Evolutionary conservation across 2,113 vertebrate genomes (phyloP), one percentile per base, ranked within the genome.

Genomic region (Narcine bancroftii): DNA sequence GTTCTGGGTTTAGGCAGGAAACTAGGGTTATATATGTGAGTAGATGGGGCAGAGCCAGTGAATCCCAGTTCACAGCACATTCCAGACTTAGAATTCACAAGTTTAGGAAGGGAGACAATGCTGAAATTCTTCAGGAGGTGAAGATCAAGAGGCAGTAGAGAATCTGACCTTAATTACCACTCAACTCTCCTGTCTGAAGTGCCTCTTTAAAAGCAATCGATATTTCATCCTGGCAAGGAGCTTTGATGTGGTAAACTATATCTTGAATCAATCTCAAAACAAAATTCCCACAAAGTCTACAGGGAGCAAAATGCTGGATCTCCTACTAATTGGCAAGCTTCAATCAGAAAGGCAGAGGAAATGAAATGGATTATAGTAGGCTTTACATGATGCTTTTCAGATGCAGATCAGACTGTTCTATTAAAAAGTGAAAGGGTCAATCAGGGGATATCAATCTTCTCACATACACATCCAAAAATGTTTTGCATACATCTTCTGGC

Each of bases 281-380:
- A 56, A 33, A 56, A 53, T 56, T 85, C 81, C 50, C 47, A n/a
- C 26, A 85, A 33, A 26, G 26, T 56, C 81, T 85, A 26, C 81
- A 33, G 45, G 36, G 39, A 42, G 73, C 36, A 42, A 36, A 2
- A 69, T 26, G 13, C 73, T 36, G n/a, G 39, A 76, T 45, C 75
- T 77, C 29, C 17, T n/a, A 19, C 33, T 87, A 87, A 87, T 53
- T 60, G 83, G 83, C 33, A 53, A 56, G 17, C 56, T n/a, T 53
- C 53, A 87, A 36, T 85, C 81, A n/a, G 81, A 53, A 17, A 85
- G 50, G 29, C 50, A 85, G 76, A 47, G 76, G 76, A 79, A 85
- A 50, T 85, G 81, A 50, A 29, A n/a, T 3, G 81, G 29, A 2
- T 87, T 53, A 26, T n/a, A 50, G 39, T 56, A 5, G 17, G n/a